Base-by-base conservation (phyloP, 2,888 invertebrate species). In the Lochmaea capreae region DNA sequence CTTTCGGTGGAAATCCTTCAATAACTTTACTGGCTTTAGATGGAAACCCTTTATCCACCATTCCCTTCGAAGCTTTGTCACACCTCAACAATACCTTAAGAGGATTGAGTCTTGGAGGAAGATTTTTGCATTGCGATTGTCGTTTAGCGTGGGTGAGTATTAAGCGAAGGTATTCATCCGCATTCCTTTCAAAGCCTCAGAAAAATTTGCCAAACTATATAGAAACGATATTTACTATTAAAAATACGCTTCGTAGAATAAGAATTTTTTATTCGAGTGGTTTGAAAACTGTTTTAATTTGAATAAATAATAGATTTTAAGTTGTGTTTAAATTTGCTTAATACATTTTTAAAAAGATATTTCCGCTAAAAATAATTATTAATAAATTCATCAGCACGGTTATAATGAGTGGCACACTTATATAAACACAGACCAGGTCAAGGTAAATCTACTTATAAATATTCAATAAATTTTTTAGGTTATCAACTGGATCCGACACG, bases 51-150 rank as follows among this genome's bases (percentile, higher is more conserved):
- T 86, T 97, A 81, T 91, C 93, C 6, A 95, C 95, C 1, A 93
- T 97, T 61, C 95, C 96, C 0, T 93, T 92, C 83, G 91, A 91
- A 79, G 94, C 96, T 0, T 91, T 97, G 77, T 87, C 90, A 8
- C 94, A 94, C 83, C 89, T 97, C 57, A 96, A 96, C 85, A 91
- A 91, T 78, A 95, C 96, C 0, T 89, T 97, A 43, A 89, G 96
- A 46, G 97, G 97, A 0, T 88, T 97, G 12, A 96, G 96, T 81
- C 88, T 97, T 12, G 97, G 97, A 10, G 97, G 97, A 5, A 90
- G 96, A 76, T 96, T 95, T 85, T 88, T 97, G 43, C 93, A 94
- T 80, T 97, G 97, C 84, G 97, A 97, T 85, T 97, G 97, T 86
- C 92, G 93, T 73, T 87, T 97, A 65, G 90, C 93, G 10, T 97